Percentiles rank a stretch among this genome's conserved stretches.
phyloP scores from a whole-genome alignment of 2,113 vertebrate species.

The Chaenocephalus aceratus region DNA sequence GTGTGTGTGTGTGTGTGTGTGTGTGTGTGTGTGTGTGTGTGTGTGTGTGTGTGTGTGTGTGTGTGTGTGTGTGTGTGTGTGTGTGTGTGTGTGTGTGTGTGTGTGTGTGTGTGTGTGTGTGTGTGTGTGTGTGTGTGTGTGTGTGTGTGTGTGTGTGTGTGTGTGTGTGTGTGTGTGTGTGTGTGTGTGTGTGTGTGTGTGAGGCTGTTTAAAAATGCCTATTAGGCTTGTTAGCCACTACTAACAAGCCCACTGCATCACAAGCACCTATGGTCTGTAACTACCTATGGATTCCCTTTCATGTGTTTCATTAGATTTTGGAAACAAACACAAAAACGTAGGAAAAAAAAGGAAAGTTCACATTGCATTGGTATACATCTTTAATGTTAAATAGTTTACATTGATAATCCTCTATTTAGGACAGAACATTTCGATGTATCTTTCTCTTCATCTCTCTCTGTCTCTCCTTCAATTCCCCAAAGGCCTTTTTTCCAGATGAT shows the following conservation, averaged over 20 bases:
- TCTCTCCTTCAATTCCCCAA: background rate
- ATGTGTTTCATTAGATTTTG: background rate
- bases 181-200: too few relatives aligned
- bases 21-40: background rate
- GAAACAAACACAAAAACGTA: background rate
- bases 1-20: too few relatives aligned
- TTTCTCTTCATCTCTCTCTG: background rate
- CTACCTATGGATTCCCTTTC: background rate
- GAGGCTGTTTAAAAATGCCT: too few relatives aligned
- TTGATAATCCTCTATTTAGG: background rate
- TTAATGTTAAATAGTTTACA: background rate
- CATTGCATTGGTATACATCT: background rate
- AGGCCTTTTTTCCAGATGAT: background rate
- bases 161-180: too few relatives aligned
- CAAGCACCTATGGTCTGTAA: background rate
- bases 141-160: too few relatives aligned
- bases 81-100: background rate
- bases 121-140: too few relatives aligned
- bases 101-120: too few relatives aligned
- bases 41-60: background rate
- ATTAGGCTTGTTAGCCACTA: constrained; percentile 17
- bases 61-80: background rate
- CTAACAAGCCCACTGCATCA: background rate
- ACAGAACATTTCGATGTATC: background rate
- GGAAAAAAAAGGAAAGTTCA: background rate